phyloP scores from a whole-genome alignment of 2,113 vertebrate genomes.

The Corythornis madagascariensis region DNA sequence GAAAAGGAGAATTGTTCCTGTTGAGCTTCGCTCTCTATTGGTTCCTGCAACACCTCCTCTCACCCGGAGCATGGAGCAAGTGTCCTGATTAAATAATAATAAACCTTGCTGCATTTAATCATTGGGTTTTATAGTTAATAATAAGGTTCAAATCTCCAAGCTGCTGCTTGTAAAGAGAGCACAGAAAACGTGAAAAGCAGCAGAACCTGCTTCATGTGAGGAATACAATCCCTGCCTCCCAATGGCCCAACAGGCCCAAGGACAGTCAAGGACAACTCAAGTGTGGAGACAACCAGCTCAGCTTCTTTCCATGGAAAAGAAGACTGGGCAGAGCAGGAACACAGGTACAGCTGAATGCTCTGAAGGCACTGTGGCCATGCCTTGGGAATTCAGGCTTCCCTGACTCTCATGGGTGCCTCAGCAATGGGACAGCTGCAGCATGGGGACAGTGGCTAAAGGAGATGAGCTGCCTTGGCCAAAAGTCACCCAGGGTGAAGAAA shows the following conservation, averaged over 20 bases:
- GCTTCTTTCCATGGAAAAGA: neutral
- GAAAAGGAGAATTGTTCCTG: neutral
- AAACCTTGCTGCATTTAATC: neutral
- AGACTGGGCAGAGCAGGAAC: neutral
- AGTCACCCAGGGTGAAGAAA: neutral
- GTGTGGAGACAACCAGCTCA: neutral
- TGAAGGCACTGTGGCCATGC: neutral
- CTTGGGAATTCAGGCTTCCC: neutral
- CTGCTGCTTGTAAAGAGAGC: neutral
- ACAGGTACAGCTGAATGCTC: neutral
- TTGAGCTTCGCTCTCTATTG: neutral
- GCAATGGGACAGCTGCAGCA: accelerated
- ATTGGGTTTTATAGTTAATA: conserved; percentile 21
- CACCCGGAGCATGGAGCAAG: neutral
- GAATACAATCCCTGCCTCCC: neutral
- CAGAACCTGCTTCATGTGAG: neutral
- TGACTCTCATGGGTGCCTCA: accelerated
- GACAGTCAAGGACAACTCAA: neutral
- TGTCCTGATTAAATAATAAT: conserved; percentile 38
- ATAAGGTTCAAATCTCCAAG: neutral
- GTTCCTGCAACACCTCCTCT: neutral
- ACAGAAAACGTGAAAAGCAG: neutral
- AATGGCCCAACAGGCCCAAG: neutral
- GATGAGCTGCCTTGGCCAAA: neutral
- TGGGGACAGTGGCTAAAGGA: neutral